These are phyloP conservation scores for Rhinoraja longicauda DNA, from an alignment of 2,797 vertebrate genomes.

Conservation along the genomic window DNA sequence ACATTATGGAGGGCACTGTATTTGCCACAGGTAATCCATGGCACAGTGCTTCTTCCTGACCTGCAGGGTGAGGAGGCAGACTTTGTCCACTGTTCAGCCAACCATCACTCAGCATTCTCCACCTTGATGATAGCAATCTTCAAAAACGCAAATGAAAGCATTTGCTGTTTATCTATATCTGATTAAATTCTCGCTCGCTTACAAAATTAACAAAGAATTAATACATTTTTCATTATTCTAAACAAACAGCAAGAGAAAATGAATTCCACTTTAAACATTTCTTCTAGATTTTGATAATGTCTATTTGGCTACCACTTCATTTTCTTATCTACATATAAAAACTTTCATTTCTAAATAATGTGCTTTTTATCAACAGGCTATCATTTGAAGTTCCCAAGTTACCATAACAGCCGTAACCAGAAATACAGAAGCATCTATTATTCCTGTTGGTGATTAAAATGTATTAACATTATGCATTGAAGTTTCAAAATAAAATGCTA, in stretches of 20 bases:
- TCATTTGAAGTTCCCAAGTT: conserved; percentile 39
- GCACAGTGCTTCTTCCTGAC: too few relatives aligned
- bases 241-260: not conserved
- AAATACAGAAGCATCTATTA: conserved; percentile 45
- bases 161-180: not conserved
- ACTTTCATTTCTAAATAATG: conserved; percentile 13
- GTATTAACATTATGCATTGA: conserved; percentile 21
- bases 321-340: not conserved
- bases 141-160: not conserved
- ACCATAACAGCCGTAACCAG: conserved; percentile 44
- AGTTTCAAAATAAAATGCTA: conserved; percentile 34
- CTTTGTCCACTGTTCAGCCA: not conserved
- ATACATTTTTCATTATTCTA: conserved; percentile 35
- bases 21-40: too few relatives aligned
- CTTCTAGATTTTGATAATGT: not conserved
- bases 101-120: not conserved
- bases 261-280: not conserved
- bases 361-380: not conserved
- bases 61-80: not conserved
- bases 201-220: not conserved
- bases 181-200: not conserved
- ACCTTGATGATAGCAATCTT: not conserved
- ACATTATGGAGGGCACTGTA: too few relatives aligned
- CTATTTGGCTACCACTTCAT: not conserved
- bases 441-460: conserved; percentile 46